phyloP scores from a whole-genome alignment of 2,797 vertebrate species.

The Salarias fasciatus region DNA sequence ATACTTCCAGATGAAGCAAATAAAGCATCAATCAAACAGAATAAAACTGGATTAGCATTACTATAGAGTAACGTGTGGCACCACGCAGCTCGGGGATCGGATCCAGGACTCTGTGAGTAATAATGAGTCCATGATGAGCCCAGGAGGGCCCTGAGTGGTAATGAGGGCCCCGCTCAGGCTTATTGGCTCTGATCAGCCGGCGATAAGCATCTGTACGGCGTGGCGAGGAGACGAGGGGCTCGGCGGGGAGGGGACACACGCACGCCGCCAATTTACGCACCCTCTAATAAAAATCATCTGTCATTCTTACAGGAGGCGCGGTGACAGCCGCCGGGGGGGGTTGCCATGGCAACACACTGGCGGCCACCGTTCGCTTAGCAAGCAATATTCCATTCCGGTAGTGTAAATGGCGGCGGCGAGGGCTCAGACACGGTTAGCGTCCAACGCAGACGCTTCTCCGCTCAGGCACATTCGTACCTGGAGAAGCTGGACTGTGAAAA shows the following conservation, averaged over 20 bases:
- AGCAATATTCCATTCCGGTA: constrained; percentile 59
- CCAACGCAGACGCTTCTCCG: too few relatives aligned
- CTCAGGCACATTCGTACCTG: too few relatives aligned
- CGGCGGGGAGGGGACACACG: constrained; percentile 23
- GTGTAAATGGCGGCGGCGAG: constrained; percentile 45
- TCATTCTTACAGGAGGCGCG: constrained; percentile 85
- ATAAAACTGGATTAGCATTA: too few relatives aligned
- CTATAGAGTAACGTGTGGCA: too few relatives aligned
- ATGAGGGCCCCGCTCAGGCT: constrained; percentile 87
- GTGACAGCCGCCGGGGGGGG: constrained; percentile 82
- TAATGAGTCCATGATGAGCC: constrained; percentile 67
- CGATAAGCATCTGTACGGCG: constrained; percentile 87
- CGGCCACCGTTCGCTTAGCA: constrained; percentile 62
- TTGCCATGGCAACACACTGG: constrained; percentile 81
- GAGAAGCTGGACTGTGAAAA: too few relatives aligned
- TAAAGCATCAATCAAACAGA: too few relatives aligned
- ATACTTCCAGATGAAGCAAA: too few relatives aligned
- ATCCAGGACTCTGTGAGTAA: constrained; percentile 55
- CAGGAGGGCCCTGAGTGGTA: constrained; percentile 74
- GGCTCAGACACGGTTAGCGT: background rate
- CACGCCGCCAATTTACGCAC: constrained; percentile 86
- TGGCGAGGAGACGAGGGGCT: constrained; percentile 52
- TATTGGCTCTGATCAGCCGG: constrained; percentile 90
- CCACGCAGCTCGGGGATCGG: constrained; percentile 41
- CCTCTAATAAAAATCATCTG: constrained; percentile 91